These are phyloP conservation scores for Leptopilina boulardi DNA, from an alignment of 1,140 invertebrate genomes.

Conservation along the genomic window DNA sequence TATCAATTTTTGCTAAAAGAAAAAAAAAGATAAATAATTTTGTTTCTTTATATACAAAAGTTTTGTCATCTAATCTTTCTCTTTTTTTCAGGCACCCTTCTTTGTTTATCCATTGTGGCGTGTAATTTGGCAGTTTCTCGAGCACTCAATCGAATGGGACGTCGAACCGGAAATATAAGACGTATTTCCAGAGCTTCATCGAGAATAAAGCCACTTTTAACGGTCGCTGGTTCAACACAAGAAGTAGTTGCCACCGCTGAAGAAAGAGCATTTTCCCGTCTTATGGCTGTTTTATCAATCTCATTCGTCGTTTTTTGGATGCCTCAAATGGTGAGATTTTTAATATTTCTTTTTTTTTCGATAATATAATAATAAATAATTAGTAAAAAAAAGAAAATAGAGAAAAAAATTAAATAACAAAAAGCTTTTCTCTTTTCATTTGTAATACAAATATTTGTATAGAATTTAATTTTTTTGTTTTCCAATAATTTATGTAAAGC, in stretches of 20 bases:
- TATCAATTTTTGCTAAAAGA: too few species aligned
- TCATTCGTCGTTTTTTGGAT: conserved; percentile 91
- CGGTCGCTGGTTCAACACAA: conserved; percentile 59
- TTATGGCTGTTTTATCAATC: conserved; percentile 89
- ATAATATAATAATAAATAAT: too few species aligned
- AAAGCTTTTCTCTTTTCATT: neutral
- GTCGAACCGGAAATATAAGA: conserved; percentile 69
- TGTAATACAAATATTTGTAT: too few species aligned
- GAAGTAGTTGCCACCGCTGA: conserved; percentile 81
- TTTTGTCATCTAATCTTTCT: neutral
- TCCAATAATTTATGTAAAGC: too few species aligned
- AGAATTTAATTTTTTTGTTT: too few species aligned
- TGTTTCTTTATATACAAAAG: too few species aligned
- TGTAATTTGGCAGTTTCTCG: conserved; percentile 89
- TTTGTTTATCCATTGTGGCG: conserved; percentile 86
- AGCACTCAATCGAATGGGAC: conserved; percentile 82
- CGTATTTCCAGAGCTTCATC: conserved; percentile 68
- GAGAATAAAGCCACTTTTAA: conserved; percentile 66
- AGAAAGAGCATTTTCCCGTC: conserved; percentile 88
- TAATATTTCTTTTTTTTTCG: too few species aligned
- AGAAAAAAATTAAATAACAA: neutral
- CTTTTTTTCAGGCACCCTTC: conserved; percentile 79
- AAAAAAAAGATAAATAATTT: too few species aligned
- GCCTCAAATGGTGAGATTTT: conserved; percentile 87
- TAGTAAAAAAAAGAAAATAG: too few species aligned